Evolutionary conservation across 2,888 invertebrate species (phyloP).

Genomic region (Cactoblastis cactorum): DNA sequence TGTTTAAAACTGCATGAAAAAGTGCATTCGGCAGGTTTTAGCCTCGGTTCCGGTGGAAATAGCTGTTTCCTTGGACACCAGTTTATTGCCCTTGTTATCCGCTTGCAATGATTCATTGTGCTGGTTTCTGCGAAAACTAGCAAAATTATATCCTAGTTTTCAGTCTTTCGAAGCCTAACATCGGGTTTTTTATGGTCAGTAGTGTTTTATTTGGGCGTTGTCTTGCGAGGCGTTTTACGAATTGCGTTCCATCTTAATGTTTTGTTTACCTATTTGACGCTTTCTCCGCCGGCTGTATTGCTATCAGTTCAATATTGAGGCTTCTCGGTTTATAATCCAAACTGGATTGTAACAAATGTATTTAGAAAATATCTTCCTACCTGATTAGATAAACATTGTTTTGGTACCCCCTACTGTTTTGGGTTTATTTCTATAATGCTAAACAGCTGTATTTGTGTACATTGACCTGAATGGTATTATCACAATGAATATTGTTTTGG

Average conservation of each 20-base stretch:
- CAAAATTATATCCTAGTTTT: conserved; percentile 37
- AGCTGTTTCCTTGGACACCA: conserved; percentile 34
- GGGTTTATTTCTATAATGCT: conserved; percentile 27
- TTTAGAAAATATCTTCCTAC: not conserved
- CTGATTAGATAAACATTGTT: conserved; percentile 1
- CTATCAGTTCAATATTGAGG: no score
- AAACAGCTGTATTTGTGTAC: conserved; percentile 3
- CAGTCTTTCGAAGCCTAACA: conserved; percentile 15
- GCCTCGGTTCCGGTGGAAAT: conserved; percentile 40
- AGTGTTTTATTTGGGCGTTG: conserved; percentile 25
- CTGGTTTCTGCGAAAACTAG: conserved; percentile 54
- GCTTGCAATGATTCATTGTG: conserved; percentile 68
- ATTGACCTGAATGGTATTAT: not conserved
- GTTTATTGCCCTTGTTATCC: conserved; percentile 47
- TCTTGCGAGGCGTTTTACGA: conserved; percentile 17
- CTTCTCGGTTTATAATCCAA: not conserved
- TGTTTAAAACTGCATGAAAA: conserved; percentile 48
- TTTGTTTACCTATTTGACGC: conserved; percentile 63
- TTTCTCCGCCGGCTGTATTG: conserved; percentile 12
- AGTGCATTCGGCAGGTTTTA: conserved; percentile 40
- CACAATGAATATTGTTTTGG: not conserved
- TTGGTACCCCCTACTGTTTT: conserved; percentile 14
- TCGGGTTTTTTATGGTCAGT: conserved; percentile 17
- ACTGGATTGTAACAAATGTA: not conserved
- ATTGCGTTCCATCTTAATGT: conserved; percentile 45